A percentile compares a stretch with the other conserved stretches of the same genome.
Conservation (phyloP, 2,888 invertebrate species). For the Crocallis elinguaria region DNA sequence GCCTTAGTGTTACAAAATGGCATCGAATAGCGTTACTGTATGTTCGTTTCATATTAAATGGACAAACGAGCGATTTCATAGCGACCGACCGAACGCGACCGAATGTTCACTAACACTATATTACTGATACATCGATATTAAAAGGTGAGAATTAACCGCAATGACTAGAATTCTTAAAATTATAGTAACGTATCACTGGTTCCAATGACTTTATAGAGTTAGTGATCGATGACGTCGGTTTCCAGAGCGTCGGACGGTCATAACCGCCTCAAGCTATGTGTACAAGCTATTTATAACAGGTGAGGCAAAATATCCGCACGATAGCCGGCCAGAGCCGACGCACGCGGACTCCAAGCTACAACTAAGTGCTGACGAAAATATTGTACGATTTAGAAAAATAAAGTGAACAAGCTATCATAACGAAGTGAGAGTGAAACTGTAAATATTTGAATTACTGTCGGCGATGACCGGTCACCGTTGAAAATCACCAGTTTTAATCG, state of each 20-base stretch:
- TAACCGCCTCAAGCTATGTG: constrained; percentile 43
- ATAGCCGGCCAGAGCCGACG: constrained; percentile 24
- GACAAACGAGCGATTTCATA: constrained; percentile 50
- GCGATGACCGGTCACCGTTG: constrained; percentile 32
- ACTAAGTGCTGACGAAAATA: constrained; percentile 17
- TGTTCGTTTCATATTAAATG: constrained; percentile 52
- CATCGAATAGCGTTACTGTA: constrained; percentile 53
- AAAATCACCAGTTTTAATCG: constrained; percentile 36
- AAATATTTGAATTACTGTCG: constrained; percentile 1
- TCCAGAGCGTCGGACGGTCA: constrained; percentile 15
- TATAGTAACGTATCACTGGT: background rate
- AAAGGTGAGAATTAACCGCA: background rate
- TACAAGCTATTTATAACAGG: constrained; percentile 49
- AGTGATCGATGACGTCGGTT: background rate
- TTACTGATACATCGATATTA: too few relatives aligned
- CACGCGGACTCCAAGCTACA: background rate
- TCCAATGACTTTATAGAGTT: background rate
- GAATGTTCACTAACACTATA: background rate
- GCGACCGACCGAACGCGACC: constrained; percentile 26
- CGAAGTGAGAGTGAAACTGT: constrained; percentile 4
- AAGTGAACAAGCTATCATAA: constrained; percentile 18
- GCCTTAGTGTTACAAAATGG: constrained; percentile 51
- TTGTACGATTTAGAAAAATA: constrained; percentile 15
- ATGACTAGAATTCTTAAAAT: constrained; percentile 18
- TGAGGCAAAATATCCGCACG: constrained; percentile 13